A percentile compares a stretch with the other conserved stretches of the same genome.
Conservation (phyloP, 2,888 invertebrate genomes). For the Oscheius sp. region DNA sequence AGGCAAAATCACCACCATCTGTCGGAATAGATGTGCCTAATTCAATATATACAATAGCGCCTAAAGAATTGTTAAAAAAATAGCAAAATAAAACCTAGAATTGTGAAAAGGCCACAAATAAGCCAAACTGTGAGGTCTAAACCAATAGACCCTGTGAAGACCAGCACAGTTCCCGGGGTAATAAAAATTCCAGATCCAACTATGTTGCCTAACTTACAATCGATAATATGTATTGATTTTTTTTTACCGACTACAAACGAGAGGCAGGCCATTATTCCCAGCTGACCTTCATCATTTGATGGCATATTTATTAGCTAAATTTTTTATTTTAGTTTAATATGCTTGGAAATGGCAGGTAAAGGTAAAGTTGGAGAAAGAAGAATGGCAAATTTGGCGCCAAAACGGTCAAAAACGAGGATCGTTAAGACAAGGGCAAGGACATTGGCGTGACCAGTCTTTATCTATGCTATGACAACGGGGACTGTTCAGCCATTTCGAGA, state of each 20-base stretch:
- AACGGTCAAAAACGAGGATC: too few species aligned
- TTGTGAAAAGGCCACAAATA: conserved; percentile 81
- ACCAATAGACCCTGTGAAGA: conserved; percentile 76
- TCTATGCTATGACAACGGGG: too few species aligned
- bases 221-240: too few species aligned
- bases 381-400: too few species aligned
- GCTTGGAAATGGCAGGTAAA: too few species aligned
- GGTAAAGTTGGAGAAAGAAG: too few species aligned
- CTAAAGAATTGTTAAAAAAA: conserved; percentile 2
- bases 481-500: too few species aligned
- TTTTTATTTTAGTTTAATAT: neutral
- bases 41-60: conserved; percentile 85
- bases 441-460: too few species aligned
- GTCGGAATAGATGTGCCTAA: conserved; percentile 82
- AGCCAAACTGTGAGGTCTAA: conserved; percentile 82
- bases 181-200: conserved; percentile 36
- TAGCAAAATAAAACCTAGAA: conserved; percentile 75
- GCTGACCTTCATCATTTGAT: neutral
- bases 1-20: conserved; percentile 36
- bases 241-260: conserved; percentile 24
- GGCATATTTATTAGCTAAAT: neutral
- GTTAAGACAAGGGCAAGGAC: too few species aligned
- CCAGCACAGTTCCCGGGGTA: conserved; percentile 30
- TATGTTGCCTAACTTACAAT: conserved; percentile 21
- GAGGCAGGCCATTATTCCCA: conserved; percentile 14